Evolutionary conservation across 1,140 invertebrate genomes (phyloP), one percentile per base, ranked within the genome.

Genomic region (Vollenhovia emeryi): DNA sequence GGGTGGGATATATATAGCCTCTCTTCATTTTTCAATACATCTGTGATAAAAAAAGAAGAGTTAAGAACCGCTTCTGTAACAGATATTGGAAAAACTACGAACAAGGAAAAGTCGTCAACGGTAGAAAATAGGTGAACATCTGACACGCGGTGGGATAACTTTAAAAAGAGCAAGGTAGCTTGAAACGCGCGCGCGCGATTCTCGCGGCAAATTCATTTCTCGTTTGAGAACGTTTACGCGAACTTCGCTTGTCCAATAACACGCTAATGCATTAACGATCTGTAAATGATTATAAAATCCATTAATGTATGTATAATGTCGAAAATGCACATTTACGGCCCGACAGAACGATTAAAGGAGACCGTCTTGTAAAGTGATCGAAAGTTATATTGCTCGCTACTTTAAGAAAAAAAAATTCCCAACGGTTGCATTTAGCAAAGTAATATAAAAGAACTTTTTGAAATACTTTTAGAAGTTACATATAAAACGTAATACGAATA

Each of bases 11-110:
- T 43, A 33, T 27, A 64, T 52, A 40, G 9, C 3, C 18, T 57
- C 71, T 2, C 21, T 57, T 71, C 11, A 71, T 43, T 57, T 82
- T 82, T 82, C 36, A 80, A 82, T 71, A 71, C 30, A 59, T 45
- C 36, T 0, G 3, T n/a, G 7, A 80, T 6, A 15, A 68, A 80
- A 55, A 76, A 43, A n/a, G n/a, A 36, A 50, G 3, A 73, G 24
- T 82, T 73, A 55, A 71, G 21, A 45, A 50, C 33, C 43, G 50
- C 0, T 33, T 18, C 18, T 52, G 2, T 15, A 21, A 50, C 4
- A 36, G 36, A 57, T 82, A 82, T 52, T 71, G 50, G 66, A 82
- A 73, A 66, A 82, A 43, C 50, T 71, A 59, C 4, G 50, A 30
- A 24, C 43, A 27, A 4, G 7, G 36, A 57, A 30, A 79, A 79